These are phyloP conservation scores for Caradrina clavipalpis DNA, from an alignment of 2,888 invertebrate species.

Conservation along the genomic window DNA sequence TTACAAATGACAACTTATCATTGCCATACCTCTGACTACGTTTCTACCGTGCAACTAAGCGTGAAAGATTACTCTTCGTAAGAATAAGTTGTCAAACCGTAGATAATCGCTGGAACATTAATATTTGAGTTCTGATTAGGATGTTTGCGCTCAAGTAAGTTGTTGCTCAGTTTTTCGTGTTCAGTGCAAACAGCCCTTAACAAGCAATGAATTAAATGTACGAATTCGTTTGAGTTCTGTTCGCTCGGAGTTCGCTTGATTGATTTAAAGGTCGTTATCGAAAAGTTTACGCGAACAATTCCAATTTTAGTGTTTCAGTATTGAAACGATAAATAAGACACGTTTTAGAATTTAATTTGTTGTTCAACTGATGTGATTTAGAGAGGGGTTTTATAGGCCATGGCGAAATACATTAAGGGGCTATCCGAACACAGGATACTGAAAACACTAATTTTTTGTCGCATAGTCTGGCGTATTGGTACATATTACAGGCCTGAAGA, in stretches of 20 bases:
- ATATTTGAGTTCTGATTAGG: too few relatives aligned
- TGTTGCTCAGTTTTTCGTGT: background rate
- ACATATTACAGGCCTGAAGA: too few relatives aligned
- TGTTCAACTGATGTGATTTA: slow-evolving; percentile 26
- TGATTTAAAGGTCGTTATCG: slow-evolving; percentile 64
- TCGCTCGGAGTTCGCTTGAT: slow-evolving; percentile 52
- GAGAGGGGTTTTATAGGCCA: background rate
- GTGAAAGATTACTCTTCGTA: too few relatives aligned
- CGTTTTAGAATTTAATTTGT: slow-evolving; percentile 56
- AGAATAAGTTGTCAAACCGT: too few relatives aligned
- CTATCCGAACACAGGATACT: too few relatives aligned
- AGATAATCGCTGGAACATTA: too few relatives aligned
- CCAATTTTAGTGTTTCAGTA: slow-evolving; percentile 54
- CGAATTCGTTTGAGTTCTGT: slow-evolving; percentile 43
- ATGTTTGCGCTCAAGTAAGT: background rate
- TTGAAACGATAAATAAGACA: slow-evolving; percentile 56
- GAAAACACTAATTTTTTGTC: too few relatives aligned
- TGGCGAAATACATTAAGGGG: background rate
- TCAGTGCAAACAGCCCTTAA: slow-evolving; percentile 33
- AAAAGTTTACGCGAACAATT: slow-evolving; percentile 62
- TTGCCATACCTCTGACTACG: too few relatives aligned
- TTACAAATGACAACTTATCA: too few relatives aligned
- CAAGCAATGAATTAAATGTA: slow-evolving; percentile 47
- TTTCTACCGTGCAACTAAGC: too few relatives aligned
- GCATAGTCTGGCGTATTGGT: too few relatives aligned